Base-by-base conservation (phyloP, 92 coral and sea anemone genomes). In the Zoanthus sociatus region DNA sequence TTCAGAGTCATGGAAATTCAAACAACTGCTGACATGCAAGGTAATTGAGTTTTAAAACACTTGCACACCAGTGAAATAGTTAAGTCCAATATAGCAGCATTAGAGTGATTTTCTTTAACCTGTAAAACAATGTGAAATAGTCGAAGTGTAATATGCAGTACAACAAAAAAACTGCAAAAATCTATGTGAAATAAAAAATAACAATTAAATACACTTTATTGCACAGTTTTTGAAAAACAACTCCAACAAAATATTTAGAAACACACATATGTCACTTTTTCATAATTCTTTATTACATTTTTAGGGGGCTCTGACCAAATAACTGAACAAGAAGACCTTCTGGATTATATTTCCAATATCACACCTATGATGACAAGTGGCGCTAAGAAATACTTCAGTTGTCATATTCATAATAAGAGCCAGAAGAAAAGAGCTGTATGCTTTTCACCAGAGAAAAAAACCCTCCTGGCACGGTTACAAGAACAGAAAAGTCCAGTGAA, bases 1-100 rank as follows among this genome's bases (percentile, higher is more conserved):
- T 68, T 37, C 73, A 68, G 73, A 68, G 73, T 68, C 21, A 68
- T 68, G 73, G 73, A 68, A 68, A 21, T 68, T 68, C 73, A 68
- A 68, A 68, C 73, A 21, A 44, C 21, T 68, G 73, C 73, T 68
- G 73, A 56, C 13, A 21, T 68, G 30, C 30, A 68, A 30, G 44
- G 44, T 68, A 21, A 68, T 21, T 21, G 30, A 68, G 8, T 42
- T 68, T 68, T 68, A 68, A 44, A 44, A 30, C 73, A 21, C 21
- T 37, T 68, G 21, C 73, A 68, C 44, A 44, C 46, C 21, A 68
- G 73, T 15, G 30, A 68, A 42, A 68, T 68, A 42, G 30, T 21
- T 44, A 68, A 68, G n/a, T 68, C 33, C 73, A 68, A 68, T 13
- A 5, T 44, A 68, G 15, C 44, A 68, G 30, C 30, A 16, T 44